Conservation (phyloP, 2,888 invertebrate genomes). For the Sarcophaga variegata region DNA sequence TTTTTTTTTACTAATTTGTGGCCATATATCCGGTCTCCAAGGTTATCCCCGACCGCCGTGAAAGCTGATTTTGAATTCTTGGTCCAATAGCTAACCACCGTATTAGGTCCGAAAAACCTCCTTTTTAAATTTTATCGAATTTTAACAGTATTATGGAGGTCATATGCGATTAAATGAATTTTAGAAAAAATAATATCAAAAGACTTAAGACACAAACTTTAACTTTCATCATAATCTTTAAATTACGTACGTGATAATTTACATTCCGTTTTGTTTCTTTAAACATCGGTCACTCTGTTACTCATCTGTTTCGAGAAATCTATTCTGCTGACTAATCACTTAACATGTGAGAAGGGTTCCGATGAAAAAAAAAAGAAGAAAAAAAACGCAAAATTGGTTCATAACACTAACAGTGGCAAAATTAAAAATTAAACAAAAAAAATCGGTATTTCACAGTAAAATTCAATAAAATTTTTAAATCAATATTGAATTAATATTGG, state of each 20-base stretch:
- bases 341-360: conserved; percentile 51
- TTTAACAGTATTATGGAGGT: too few relatives aligned
- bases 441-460: not conserved
- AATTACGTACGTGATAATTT: not conserved
- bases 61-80: too few relatives aligned
- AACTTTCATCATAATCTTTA: too few relatives aligned
- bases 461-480: not conserved
- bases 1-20: too few relatives aligned
- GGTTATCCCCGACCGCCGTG: too few relatives aligned
- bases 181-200: not conserved
- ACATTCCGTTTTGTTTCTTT: not conserved
- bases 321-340: conserved; percentile 65
- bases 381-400: conserved; percentile 55
- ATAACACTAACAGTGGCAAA: conserved; percentile 56
- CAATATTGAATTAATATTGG: conserved; percentile 53
- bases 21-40: too few relatives aligned
- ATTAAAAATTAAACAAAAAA: conserved; percentile 1
- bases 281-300: not conserved
- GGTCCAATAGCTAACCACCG: too few relatives aligned
- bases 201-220: conserved; percentile 2
- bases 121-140: too few relatives aligned
- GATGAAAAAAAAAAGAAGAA: conserved; percentile 21
- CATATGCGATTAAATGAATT: too few relatives aligned
- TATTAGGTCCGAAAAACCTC: too few relatives aligned
- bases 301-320: conserved; percentile 5